These are phyloP conservation scores for Cosmia pyralina DNA, from an alignment of 2,888 invertebrate genomes.

Conservation along the genomic window DNA sequence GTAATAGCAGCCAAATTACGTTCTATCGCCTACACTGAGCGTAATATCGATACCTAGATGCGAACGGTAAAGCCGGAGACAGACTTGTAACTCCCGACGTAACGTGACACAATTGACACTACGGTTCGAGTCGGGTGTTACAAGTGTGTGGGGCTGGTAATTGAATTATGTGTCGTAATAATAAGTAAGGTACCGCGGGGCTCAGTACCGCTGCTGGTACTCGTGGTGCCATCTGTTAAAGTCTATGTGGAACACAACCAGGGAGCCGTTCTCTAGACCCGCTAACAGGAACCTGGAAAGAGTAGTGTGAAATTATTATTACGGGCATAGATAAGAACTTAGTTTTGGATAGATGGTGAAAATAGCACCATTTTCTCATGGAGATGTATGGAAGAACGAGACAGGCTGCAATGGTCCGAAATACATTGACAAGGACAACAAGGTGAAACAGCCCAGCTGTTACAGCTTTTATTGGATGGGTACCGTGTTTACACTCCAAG, in stretches of 20 bases:
- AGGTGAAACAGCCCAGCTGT: not conserved
- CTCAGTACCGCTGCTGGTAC: slow-evolving; percentile 97
- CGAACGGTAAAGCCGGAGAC: slow-evolving; percentile 42
- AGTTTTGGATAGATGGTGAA: not conserved
- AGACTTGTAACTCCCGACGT: slow-evolving; percentile 47
- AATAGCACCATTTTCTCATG: not conserved
- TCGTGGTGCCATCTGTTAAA: slow-evolving; percentile 99
- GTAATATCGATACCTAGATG: slow-evolving; percentile 54
- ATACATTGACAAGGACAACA: not conserved
- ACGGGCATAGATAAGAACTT: not conserved
- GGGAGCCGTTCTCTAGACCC: slow-evolving; percentile 98
- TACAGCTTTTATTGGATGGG: not conserved
- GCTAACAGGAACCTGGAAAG: slow-evolving; percentile 97
- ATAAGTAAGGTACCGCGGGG: slow-evolving; percentile 70
- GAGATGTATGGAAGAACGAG: not conserved
- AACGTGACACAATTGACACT: not conserved
- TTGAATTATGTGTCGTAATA: slow-evolving; percentile 64
- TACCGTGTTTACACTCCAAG: not conserved
- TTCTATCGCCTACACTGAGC: slow-evolving; percentile 56
- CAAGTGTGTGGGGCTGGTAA: slow-evolving; percentile 58
- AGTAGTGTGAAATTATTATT: not conserved
- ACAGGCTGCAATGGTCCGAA: not conserved
- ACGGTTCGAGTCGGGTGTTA: slow-evolving; percentile 20
- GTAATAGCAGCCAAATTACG: slow-evolving; percentile 54
- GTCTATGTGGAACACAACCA: slow-evolving; percentile 99